Base-by-base conservation (phyloP, 2,797 vertebrate species). In the Percopsis omiscomaycus region DNA sequence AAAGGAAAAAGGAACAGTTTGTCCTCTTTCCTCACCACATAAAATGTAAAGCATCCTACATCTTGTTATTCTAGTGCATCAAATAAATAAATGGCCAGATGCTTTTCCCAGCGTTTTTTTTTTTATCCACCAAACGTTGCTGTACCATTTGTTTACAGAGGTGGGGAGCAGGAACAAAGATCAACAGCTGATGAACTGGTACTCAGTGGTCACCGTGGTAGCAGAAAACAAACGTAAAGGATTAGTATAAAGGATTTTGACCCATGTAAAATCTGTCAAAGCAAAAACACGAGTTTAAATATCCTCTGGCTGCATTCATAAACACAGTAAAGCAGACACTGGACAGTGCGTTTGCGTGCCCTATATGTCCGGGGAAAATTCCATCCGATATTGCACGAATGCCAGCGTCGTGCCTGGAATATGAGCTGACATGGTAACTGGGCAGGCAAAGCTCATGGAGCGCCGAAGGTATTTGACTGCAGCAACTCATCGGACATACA, bases 131-230 rank as follows among this genome's bases (percentile, higher is more conserved):
- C 84, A 90, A 86, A 86, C 89, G 86, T 77, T 83, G 74, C 74
- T 62, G 69, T 61, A 72, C 74, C 76, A 83, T 81, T 85, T 88
- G 86, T 90, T 91, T 66, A 86, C 44, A 75, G 22, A 78, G 54
- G 62, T 61, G 64, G 50, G 61, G 73, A 53, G 52, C 12, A 15
- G 47, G 55, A 32, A 42, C 53, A 57, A 13, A 69, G 66, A 66
- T 73, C 66, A 75, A 84, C 86, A 89, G 89, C 80, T 89, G 88
- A 88, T 75, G 73, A 74, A 80, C 74, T 66, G 59, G 58, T 51
- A 56, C 68, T 47, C 61, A 63, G 69, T 59, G 3, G 27, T 15
- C 2, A 2, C 0, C 12, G 15, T 27, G 45, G 11, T 42, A 28
- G 27, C 12, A 27, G 3, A 47, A 37, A 44, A 32, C 59, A 15